Conservation (phyloP, 2,113 vertebrate species). For the Burhinus oedicnemus region DNA sequence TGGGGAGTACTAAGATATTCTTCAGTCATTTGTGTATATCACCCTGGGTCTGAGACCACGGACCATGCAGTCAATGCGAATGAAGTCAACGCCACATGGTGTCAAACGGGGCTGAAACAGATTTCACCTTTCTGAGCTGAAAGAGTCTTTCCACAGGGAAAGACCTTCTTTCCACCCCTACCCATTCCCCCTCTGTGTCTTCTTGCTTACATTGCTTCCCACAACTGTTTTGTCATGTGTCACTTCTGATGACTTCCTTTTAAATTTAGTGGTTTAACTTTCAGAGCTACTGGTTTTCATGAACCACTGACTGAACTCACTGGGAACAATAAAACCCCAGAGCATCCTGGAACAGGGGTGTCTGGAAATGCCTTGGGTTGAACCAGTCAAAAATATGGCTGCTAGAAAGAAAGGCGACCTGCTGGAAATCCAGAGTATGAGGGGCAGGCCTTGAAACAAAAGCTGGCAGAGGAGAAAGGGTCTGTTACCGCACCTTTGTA, state of each 20-base stretch:
- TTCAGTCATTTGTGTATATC: not conserved
- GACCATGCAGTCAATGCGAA: fast-evolving
- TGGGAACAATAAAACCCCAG: not conserved
- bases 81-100: fast-evolving
- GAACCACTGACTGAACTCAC: not conserved
- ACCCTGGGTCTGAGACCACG: not conserved
- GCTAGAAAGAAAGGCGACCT: not conserved
- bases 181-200: not conserved
- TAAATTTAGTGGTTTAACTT: not conserved
- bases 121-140: not conserved
- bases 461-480: not conserved
- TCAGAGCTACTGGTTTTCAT: not conserved
- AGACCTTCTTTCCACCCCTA: not conserved
- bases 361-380: not conserved
- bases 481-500: not conserved
- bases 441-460: not conserved
- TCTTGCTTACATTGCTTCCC: not conserved
- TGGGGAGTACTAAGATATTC: not conserved
- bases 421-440: not conserved
- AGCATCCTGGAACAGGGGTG: not conserved
- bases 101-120: not conserved
- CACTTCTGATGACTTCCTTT: not conserved
- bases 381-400: not conserved
- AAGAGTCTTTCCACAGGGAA: not conserved
- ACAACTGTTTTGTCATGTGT: not conserved